Evolutionary conservation across 2,113 vertebrate species (phyloP).

Genomic region (Petromus typicus): DNA sequence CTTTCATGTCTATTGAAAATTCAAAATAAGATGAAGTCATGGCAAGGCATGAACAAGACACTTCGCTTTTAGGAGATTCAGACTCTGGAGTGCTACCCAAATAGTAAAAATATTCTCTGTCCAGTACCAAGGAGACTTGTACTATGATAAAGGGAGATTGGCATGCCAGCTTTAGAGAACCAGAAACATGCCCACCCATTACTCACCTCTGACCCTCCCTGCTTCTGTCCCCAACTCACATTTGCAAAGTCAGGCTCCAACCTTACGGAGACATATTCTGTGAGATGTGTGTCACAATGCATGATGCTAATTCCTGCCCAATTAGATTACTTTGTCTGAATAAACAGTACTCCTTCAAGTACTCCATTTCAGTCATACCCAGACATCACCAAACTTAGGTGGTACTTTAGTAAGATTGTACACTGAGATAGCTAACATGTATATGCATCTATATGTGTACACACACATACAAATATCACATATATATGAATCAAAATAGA

Average conservation of each 20-base stretch:
- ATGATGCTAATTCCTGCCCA: background rate
- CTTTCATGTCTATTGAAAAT: constrained; percentile 22
- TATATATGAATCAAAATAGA: background rate
- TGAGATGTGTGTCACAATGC: background rate
- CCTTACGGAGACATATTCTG: background rate
- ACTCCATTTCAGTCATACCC: background rate
- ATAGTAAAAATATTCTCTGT: background rate
- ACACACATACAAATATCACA: background rate
- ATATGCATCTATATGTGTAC: too few relatives aligned
- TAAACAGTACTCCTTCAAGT: background rate
- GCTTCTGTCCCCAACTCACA: background rate
- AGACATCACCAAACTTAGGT: background rate
- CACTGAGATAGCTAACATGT: background rate
- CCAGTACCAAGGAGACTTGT: background rate
- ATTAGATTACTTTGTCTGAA: background rate
- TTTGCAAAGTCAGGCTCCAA: background rate
- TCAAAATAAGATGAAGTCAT: background rate
- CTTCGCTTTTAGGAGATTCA: background rate
- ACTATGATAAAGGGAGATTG: background rate
- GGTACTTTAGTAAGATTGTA: background rate
- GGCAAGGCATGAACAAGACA: background rate
- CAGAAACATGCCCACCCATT: too few relatives aligned
- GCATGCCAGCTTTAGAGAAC: background rate
- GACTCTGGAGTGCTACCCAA: background rate
- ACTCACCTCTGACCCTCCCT: background rate